phyloP scores from a whole-genome alignment of 30 jellyfish, hydroid and myxozoan genomes.

The Nemopilema nomurai region DNA sequence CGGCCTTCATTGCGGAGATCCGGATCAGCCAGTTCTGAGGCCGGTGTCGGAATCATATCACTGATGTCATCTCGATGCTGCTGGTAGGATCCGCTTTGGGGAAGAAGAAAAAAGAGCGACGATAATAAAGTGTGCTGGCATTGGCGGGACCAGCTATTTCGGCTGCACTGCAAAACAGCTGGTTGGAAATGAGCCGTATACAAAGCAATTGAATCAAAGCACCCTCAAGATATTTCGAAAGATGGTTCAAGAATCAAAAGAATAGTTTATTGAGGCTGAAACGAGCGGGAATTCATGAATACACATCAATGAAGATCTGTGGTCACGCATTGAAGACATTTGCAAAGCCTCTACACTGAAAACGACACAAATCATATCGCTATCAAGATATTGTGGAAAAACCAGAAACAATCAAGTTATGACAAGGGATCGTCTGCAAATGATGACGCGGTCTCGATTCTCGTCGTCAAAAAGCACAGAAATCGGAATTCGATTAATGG shows the following conservation, averaged over 20 bases:
- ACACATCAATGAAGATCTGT: background rate
- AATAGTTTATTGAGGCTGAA: background rate
- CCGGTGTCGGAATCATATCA: slow-evolving; percentile 30
- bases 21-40: slow-evolving; percentile 34
- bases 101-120: background rate
- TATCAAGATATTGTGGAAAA: background rate
- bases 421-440: background rate
- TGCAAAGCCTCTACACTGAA: background rate
- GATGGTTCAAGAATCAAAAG: background rate
- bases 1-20: slow-evolving; percentile 17
- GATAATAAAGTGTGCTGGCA: background rate
- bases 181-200: background rate
- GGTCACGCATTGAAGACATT: background rate
- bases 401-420: background rate
- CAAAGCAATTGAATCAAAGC: background rate
- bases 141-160: too few relatives aligned
- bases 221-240: background rate
- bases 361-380: background rate
- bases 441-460: background rate
- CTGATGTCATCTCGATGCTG: slow-evolving; percentile 20
- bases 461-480: background rate
- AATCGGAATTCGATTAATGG: background rate
- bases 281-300: background rate
- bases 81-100: background rate
- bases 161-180: background rate